phyloP scores from a whole-genome alignment of 2,888 invertebrate genomes.

The Melanophora roralis region DNA sequence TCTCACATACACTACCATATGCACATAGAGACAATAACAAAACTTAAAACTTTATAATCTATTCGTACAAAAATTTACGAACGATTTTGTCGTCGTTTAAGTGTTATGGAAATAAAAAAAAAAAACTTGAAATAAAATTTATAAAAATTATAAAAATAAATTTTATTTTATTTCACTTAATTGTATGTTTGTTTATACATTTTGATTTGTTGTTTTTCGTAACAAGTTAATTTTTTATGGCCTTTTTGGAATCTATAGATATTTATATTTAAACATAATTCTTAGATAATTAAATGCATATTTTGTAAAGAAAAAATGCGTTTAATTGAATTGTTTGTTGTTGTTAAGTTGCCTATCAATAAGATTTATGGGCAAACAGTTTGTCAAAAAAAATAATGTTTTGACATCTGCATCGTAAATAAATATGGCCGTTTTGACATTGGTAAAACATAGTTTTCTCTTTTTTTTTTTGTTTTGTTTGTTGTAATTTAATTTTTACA shows the following conservation, averaged over 20 bases:
- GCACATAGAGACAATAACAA: background rate
- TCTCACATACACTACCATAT: background rate
- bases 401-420: too few relatives aligned
- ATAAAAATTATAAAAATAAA: background rate
- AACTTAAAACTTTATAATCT: background rate
- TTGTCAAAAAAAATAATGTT: too few relatives aligned
- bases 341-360: slow-evolving; percentile 26
- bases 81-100: slow-evolving; percentile 11
- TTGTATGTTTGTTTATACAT: slow-evolving; percentile 13
- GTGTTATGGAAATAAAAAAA: slow-evolving; percentile 26
- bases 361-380: slow-evolving; percentile 11
- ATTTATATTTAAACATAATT: slow-evolving; percentile 31
- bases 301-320: background rate
- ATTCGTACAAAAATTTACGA: background rate
- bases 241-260: slow-evolving; percentile 7
- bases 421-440: too few relatives aligned
- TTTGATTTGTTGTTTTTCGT: slow-evolving; percentile 33
- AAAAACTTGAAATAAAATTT: slow-evolving; percentile 13
- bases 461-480: too few relatives aligned
- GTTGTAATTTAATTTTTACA: too few relatives aligned
- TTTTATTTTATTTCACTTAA: background rate
- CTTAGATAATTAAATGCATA: slow-evolving; percentile 25
- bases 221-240: slow-evolving; percentile 15
- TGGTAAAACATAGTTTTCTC: too few relatives aligned
- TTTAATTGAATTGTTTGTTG: slow-evolving; percentile 21